Percentiles rank a stretch among this genome's conserved stretches.
phyloP scores from a whole-genome alignment of 2,888 invertebrate species.

The Beris chalybata region DNA sequence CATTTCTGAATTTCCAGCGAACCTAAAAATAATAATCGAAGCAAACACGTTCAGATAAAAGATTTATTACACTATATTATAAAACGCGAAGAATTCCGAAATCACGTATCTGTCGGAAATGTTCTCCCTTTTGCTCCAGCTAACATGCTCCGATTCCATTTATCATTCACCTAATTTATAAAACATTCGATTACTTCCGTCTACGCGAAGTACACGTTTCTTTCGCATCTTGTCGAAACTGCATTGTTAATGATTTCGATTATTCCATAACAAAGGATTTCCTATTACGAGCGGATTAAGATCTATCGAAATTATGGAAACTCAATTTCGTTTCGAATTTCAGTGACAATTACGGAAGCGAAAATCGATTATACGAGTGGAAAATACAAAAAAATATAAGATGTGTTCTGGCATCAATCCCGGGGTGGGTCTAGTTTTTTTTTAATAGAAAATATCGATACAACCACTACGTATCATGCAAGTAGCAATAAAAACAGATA shows the following conservation, averaged over 20 bases:
- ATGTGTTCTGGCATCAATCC: background rate
- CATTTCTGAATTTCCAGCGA: too few relatives aligned
- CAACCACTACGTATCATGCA: too few relatives aligned
- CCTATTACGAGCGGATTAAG: constrained; percentile 11
- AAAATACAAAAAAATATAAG: constrained; percentile 2
- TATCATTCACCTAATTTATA: constrained; percentile 15
- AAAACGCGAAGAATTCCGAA: too few relatives aligned
- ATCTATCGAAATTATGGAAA: constrained; percentile 24
- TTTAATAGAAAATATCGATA: too few relatives aligned
- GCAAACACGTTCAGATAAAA: too few relatives aligned
- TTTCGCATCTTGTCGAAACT: background rate
- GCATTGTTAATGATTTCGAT: background rate
- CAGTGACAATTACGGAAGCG: constrained; percentile 5
- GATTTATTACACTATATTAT: too few relatives aligned
- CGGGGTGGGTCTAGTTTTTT: background rate
- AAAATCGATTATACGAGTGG: background rate
- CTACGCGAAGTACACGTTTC: background rate
- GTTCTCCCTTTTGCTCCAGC: background rate
- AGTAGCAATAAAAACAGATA: too few relatives aligned
- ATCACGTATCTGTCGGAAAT: constrained; percentile 2
- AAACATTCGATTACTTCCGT: constrained; percentile 13
- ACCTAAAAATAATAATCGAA: too few relatives aligned
- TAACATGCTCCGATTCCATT: constrained; percentile 2
- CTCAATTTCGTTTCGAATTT: constrained; percentile 4
- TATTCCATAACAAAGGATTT: constrained; percentile 12